Evolutionary conservation across 2,888 invertebrate species (phyloP).

Genomic region (Poecilobothrus nobilitatus): DNA sequence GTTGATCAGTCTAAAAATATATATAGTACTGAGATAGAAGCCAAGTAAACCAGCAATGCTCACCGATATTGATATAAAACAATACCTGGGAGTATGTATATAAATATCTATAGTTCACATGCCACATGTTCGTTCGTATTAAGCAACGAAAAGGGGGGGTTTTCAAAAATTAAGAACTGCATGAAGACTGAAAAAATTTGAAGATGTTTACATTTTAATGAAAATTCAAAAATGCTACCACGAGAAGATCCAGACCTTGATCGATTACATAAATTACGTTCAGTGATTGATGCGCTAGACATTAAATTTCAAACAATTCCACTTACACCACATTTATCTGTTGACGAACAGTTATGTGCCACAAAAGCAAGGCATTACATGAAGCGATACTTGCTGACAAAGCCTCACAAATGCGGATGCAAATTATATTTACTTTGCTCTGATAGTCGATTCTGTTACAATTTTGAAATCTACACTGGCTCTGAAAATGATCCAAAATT

Average conservation of each 20-base stretch:
- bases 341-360: slow-evolving; percentile 9
- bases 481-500: slow-evolving; percentile 16
- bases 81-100: background rate
- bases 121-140: background rate
- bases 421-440: slow-evolving; percentile 21
- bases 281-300: no score
- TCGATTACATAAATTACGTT: no score
- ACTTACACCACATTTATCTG: background rate
- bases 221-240: background rate
- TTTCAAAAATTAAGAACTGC: background rate
- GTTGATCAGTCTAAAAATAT: background rate
- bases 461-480: slow-evolving; percentile 22
- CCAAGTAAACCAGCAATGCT: background rate
- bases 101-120: background rate
- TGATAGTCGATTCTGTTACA: slow-evolving; percentile 19
- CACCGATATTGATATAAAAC: background rate
- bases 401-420: slow-evolving; percentile 23
- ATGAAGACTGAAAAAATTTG: background rate
- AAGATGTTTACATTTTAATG: slow-evolving; percentile 4
- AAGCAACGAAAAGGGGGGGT: background rate
- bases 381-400: slow-evolving; percentile 11
- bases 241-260: background rate
- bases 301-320: background rate
- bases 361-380: background rate
- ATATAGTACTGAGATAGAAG: background rate